Conservation (phyloP, 2,888 invertebrate species). For the Physocephala rufipes region DNA sequence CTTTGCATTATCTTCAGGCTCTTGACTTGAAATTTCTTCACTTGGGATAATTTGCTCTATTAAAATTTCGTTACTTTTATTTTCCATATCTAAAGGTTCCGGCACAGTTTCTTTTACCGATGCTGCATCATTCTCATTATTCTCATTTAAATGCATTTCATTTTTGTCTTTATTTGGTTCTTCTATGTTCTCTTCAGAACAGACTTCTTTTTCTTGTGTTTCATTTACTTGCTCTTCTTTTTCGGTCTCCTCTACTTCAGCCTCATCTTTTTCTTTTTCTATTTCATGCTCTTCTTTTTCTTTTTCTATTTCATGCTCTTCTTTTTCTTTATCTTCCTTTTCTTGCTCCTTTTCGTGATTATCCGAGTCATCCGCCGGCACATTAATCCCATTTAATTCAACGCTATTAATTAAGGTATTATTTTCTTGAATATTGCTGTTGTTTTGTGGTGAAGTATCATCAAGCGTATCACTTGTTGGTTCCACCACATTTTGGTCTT, state of each 20-base stretch:
- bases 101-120: background rate
- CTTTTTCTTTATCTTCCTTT: background rate
- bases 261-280: slow-evolving; percentile 6
- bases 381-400: background rate
- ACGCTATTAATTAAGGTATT: no score
- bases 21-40: background rate
- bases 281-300: background rate
- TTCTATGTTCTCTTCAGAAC: background rate
- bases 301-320: background rate
- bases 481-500: background rate
- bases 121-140: background rate
- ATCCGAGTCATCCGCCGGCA: background rate
- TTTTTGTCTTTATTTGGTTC: slow-evolving; percentile 14
- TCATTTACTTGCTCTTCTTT: background rate
- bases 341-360: background rate
- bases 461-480: background rate
- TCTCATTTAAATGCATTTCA: slow-evolving; percentile 20
- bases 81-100: background rate
- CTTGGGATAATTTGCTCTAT: background rate
- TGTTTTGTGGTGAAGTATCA: no score
- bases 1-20: background rate
- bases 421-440: no score
- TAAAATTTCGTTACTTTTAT: background rate
- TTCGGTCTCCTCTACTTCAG: background rate
- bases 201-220: background rate